phyloP scores from a whole-genome alignment of 2,888 invertebrate species.

The Anaspis maculata region DNA sequence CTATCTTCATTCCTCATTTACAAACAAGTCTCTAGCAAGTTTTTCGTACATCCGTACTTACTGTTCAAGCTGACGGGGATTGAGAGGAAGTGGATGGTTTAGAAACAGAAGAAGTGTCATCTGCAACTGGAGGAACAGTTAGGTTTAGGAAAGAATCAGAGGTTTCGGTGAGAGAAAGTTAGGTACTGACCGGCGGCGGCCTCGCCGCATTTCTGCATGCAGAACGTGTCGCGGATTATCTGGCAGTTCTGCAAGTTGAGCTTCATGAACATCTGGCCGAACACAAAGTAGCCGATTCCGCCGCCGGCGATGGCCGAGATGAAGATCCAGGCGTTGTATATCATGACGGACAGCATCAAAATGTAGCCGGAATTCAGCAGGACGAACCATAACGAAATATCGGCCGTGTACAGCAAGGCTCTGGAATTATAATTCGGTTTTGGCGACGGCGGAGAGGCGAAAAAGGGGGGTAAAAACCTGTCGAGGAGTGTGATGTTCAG shows the following conservation, averaged over 20 bases:
- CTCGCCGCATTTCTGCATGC: conserved; percentile 38
- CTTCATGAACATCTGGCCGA: conserved; percentile 47
- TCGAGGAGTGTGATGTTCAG: conserved; percentile 29
- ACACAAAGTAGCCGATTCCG: conserved; percentile 50
- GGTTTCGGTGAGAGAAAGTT: too few relatives aligned
- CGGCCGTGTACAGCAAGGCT: conserved; percentile 30
- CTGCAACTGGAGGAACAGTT: too few relatives aligned
- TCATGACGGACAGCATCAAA: conserved; percentile 67
- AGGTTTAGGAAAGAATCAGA: too few relatives aligned
- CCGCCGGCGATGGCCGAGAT: conserved; percentile 58
- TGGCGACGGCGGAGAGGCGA: too few relatives aligned
- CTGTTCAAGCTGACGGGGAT: too few relatives aligned
- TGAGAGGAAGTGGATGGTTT: too few relatives aligned
- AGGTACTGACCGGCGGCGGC: too few relatives aligned
- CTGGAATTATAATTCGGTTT: conserved; percentile 33
- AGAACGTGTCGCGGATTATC: conserved; percentile 40
- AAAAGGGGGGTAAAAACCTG: conserved; percentile 17
- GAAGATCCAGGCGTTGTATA: conserved; percentile 60
- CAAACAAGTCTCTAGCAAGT: too few relatives aligned
- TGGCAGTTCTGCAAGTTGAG: conserved; percentile 46
- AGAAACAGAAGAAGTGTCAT: too few relatives aligned
- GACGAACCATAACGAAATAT: conserved; percentile 35
- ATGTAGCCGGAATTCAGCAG: conserved; percentile 53
- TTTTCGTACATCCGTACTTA: too few relatives aligned
- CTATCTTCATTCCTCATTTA: too few relatives aligned